Conservation (phyloP, 2,797 vertebrate genomes). For the Liparis tanakae region DNA sequence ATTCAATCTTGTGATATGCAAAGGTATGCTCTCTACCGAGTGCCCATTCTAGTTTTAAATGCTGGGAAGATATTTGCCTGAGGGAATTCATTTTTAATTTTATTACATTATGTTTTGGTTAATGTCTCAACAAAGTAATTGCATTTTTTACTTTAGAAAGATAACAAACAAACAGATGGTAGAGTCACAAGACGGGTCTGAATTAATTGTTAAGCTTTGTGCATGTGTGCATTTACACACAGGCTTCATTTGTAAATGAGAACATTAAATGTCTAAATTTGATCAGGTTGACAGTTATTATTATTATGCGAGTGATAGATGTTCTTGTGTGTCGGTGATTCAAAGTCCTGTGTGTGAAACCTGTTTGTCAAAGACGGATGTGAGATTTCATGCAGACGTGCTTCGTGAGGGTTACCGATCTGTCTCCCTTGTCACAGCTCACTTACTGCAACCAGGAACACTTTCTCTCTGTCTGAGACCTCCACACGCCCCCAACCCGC, state of each 20-base stretch:
- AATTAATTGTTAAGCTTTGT: constrained; percentile 17
- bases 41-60: too few species aligned
- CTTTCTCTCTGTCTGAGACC: constrained; percentile 42
- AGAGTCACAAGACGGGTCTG: constrained; percentile 1
- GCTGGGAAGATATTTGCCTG: constrained; percentile 23
- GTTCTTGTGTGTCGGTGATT: constrained; percentile 4
- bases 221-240: constrained; percentile 1
- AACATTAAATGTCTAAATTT: constrained; percentile 4
- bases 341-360: constrained; percentile 41
- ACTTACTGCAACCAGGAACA: constrained; percentile 47
- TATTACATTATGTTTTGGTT: constrained; percentile 4
- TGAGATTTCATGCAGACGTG: constrained; percentile 56
- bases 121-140: constrained; percentile 25
- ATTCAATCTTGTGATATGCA: too few species aligned
- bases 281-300: constrained; percentile 37
- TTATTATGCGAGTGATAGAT: constrained; percentile 36
- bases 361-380: constrained; percentile 46
- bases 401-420: constrained; percentile 53
- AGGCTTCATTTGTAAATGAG: constrained; percentile 35
- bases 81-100: constrained; percentile 16
- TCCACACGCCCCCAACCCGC: not conserved
- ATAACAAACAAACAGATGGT: not conserved
- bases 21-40: too few species aligned
- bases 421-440: constrained; percentile 56
- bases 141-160: constrained; percentile 12